Evolutionary conservation across 1,140 invertebrate species (phyloP).

Genomic region (Bombus superbus): DNA sequence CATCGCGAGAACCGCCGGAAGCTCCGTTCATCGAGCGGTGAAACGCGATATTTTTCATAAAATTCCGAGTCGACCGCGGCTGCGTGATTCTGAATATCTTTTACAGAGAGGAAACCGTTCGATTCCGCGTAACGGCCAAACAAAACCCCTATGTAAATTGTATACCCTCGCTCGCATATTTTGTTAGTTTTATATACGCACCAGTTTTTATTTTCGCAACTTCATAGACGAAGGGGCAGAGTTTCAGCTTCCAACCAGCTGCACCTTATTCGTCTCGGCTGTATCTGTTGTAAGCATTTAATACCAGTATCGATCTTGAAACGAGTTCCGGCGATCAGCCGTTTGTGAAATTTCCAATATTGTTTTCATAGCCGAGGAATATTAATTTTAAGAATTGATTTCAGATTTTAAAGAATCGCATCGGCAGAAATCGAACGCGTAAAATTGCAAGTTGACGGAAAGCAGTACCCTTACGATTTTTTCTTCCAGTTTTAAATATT

Average conservation of each 20-base stretch:
- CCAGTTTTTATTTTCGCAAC: conserved; percentile 13
- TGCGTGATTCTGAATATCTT: conserved; percentile 33
- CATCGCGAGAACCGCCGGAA: conserved; percentile 34
- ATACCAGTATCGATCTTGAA: not conserved
- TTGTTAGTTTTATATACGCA: conserved; percentile 9
- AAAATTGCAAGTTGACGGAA: not conserved
- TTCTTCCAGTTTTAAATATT: too few relatives aligned
- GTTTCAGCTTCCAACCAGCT: not conserved
- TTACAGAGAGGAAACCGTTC: not conserved
- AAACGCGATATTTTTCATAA: conserved; percentile 60
- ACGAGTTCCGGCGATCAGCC: too few relatives aligned
- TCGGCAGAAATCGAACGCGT: too few relatives aligned
- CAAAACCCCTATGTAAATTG: conserved; percentile 36
- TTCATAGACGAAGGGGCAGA: not conserved
- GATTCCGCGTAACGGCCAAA: conserved; percentile 22
- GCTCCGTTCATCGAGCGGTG: conserved; percentile 33
- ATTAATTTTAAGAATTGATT: not conserved
- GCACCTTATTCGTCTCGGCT: not conserved
- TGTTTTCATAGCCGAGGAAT: not conserved
- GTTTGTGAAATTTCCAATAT: not conserved
- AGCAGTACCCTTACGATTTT: too few relatives aligned
- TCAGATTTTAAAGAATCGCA: not conserved
- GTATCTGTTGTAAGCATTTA: not conserved
- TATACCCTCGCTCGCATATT: conserved; percentile 19
- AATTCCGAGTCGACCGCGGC: conserved; percentile 33